Conservation (phyloP, 2,797 vertebrate species). For the Coluber constrictor region DNA sequence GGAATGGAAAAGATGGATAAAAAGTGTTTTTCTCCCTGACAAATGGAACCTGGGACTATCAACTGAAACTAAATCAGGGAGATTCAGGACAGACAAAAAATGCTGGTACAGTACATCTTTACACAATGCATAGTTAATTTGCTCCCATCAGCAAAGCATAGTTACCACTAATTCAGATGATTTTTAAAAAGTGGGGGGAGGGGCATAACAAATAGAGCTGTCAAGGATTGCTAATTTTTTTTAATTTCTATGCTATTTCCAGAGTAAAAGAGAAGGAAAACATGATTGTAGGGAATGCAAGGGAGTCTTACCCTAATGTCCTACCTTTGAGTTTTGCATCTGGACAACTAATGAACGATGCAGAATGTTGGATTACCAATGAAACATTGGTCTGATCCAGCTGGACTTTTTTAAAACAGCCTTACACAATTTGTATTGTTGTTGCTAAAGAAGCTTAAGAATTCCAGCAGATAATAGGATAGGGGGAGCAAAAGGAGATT, state of each 20-base stretch:
- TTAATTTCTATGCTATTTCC: not conserved
- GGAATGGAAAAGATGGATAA: not conserved
- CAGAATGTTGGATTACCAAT: not conserved
- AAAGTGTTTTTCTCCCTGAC: not conserved
- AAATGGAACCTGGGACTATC: not conserved
- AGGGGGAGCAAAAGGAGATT: not conserved
- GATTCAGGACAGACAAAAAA: not conserved
- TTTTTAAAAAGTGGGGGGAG: not conserved
- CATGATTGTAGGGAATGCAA: not conserved
- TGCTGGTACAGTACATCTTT: not conserved
- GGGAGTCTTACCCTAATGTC: not conserved
- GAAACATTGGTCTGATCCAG: not conserved
- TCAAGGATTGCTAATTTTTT: not conserved
- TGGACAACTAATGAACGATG: not conserved
- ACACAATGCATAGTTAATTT: not conserved
- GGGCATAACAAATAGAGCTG: not conserved
- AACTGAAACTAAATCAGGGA: not conserved
- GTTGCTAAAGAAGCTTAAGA: not conserved
- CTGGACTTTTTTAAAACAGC: not conserved
- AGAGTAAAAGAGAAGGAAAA: not conserved
- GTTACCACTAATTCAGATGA: not conserved
- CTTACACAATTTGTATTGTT: not conserved
- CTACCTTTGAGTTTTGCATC: not conserved
- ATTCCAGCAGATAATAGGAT: not conserved
- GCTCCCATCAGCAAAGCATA: not conserved